Base-by-base conservation (phyloP, 2,888 invertebrate genomes). In the Teleogryllus oceanicus region DNA sequence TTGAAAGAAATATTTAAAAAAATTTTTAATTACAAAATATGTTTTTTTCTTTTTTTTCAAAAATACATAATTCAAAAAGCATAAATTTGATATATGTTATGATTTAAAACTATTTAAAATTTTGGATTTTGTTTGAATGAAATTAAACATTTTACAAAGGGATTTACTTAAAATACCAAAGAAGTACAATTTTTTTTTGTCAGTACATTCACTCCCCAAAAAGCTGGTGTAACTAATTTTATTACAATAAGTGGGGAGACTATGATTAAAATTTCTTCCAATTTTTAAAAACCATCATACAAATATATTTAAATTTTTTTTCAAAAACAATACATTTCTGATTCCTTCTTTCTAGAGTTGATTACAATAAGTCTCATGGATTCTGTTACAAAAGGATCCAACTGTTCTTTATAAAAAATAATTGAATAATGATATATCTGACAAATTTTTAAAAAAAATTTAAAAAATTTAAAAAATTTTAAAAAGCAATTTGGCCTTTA, bases 351-450 rank as follows among this genome's bases (percentile, higher is more conserved):
- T 11, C 62, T 62, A 62, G n/a, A 18, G 62, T 18, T 62, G 62
- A 62, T 18, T 62, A 62, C n/a, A 18, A 62, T n/a, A 62, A 62
- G 62, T 62, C 62, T 62, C 62, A n/a, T 62, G 13, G 62, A 62
- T 62, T 13, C 62, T 62, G 62, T 62, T 62, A 62, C n/a, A 62
- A 62, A 62, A 62, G 62, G 62, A 62, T 62, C 62, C 62, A 18
- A 62, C 62, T 62, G 62, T 62, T 16, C 62, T 62, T n/a, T 62
- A 62, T 62, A 62, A 62, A 62, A 62, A 62, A 16, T 62, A 62
- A 62, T 62, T 62, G 62, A 62, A 62, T 62, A 62, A 62, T 62
- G 62, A 62, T 62, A 62, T 62, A 62, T 62, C 62, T 62, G 62
- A 62, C 62, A n/a, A n/a, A n/a, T n/a, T n/a, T n/a, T n/a, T n/a